Percentiles rank a stretch among this genome's conserved stretches.
phyloP scores from a whole-genome alignment of 2,113 vertebrate genomes.

The Scalopus aquaticus region DNA sequence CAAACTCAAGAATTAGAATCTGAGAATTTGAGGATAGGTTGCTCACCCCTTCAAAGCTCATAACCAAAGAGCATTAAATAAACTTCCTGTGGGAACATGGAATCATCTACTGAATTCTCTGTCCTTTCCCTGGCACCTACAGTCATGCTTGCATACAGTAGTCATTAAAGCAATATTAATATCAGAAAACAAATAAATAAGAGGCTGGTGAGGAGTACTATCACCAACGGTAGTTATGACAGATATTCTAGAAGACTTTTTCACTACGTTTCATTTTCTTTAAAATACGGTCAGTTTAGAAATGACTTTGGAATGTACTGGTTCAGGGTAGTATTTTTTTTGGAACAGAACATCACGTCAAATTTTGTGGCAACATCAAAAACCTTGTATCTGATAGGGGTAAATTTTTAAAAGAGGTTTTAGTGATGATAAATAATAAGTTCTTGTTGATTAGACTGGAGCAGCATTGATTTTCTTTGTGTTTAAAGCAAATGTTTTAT shows the following conservation, averaged over 20 bases:
- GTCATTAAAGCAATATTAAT: background rate
- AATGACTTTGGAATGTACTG: background rate
- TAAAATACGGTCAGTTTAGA: background rate
- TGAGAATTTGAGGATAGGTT: too few relatives aligned
- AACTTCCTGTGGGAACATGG: fast-evolving
- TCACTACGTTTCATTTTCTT: background rate
- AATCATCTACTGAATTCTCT: background rate
- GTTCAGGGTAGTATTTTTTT: background rate
- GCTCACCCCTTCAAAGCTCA: background rate
- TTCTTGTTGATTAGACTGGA: background rate
- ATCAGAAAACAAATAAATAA: background rate
- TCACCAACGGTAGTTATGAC: background rate
- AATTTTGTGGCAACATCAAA: background rate
- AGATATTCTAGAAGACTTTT: background rate
- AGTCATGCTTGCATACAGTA: background rate
- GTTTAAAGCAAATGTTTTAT: background rate
- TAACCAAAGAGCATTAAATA: background rate
- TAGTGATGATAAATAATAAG: background rate
- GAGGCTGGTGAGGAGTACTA: background rate
- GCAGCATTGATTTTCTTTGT: slow-evolving; percentile 21
- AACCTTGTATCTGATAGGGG: background rate
- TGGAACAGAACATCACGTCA: background rate
- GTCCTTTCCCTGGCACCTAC: too few relatives aligned
- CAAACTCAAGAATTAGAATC: background rate
- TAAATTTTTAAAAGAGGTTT: background rate